Conservation (phyloP, 2,113 vertebrate genomes). For the Coreoperca whiteheadi region DNA sequence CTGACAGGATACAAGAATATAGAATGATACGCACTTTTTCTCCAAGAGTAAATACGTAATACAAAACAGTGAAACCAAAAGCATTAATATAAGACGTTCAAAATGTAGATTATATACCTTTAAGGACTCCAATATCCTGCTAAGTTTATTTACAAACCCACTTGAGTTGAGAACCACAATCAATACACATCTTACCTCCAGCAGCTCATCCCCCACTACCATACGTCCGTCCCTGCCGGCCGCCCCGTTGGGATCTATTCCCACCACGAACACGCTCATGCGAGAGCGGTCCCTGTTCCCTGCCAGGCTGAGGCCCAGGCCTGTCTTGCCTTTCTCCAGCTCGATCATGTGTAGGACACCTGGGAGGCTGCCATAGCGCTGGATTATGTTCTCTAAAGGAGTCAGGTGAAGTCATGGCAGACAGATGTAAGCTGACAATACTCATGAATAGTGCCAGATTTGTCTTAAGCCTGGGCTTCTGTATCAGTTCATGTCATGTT, state of each 20-base stretch:
- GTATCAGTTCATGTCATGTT: neutral
- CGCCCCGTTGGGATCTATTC: constrained; percentile 94
- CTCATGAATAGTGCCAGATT: neutral
- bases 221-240: constrained; percentile 93
- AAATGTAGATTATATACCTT: neutral
- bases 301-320: constrained; percentile 97
- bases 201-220: constrained; percentile 93
- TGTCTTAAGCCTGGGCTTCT: constrained; percentile 2
- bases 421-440: constrained; percentile 52
- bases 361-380: constrained; percentile 90
- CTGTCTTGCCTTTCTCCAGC: constrained; percentile 94
- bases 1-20: constrained; percentile 70
- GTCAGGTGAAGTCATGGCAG: constrained; percentile 18
- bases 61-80: neutral
- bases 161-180: neutral
- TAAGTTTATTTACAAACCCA: neutral
- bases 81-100: neutral
- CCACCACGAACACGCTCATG: constrained; percentile 98
- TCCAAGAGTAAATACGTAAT: neutral
- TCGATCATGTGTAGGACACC: constrained; percentile 93
- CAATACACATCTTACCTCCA: constrained; percentile 86
- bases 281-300: constrained; percentile 95
- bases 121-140: neutral
- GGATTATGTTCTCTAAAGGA: constrained; percentile 87
- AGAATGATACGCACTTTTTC: neutral